Evolutionary conservation across 2,113 vertebrate species (phyloP).

Genomic region (Benitochromis conjunctus): DNA sequence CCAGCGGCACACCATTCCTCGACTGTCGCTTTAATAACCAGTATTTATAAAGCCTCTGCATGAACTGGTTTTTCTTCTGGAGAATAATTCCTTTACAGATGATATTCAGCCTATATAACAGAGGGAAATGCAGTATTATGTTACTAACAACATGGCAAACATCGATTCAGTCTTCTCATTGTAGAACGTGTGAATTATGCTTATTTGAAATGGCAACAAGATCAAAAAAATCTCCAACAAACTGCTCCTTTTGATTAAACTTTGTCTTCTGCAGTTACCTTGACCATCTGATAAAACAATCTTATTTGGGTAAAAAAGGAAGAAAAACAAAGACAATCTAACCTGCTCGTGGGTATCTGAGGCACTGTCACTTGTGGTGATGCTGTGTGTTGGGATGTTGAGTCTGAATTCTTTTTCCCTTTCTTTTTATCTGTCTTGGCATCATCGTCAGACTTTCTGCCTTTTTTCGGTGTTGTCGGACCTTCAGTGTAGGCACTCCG

Average conservation of each 20-base stretch:
- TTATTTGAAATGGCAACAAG: background rate
- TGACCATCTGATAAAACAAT: background rate
- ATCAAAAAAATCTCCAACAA: background rate
- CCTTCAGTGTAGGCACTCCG: constrained; percentile 70
- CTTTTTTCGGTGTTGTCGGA: constrained; percentile 60
- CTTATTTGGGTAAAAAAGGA: background rate
- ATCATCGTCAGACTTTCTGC: constrained; percentile 73
- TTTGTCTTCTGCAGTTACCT: background rate
- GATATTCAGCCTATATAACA: constrained; percentile 83
- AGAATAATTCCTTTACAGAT: constrained; percentile 89
- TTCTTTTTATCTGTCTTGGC: constrained; percentile 82
- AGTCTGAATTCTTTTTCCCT: constrained; percentile 79
- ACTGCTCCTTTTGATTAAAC: background rate
- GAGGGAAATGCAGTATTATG: background rate
- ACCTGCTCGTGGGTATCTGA: constrained; percentile 92
- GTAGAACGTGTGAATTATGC: background rate
- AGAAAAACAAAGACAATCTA: constrained; percentile 1
- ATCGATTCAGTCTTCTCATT: background rate
- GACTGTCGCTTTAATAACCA: constrained; percentile 96
- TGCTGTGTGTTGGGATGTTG: constrained; percentile 41
- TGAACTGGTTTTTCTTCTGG: constrained; percentile 95
- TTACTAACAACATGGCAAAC: background rate
- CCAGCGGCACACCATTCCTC: constrained; percentile 90
- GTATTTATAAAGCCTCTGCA: constrained; percentile 93
- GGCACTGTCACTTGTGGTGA: constrained; percentile 78